Percentiles rank a stretch among this genome's conserved stretches.
phyloP scores from a whole-genome alignment of 2,888 invertebrate species.

The Ophion ventricosus region DNA sequence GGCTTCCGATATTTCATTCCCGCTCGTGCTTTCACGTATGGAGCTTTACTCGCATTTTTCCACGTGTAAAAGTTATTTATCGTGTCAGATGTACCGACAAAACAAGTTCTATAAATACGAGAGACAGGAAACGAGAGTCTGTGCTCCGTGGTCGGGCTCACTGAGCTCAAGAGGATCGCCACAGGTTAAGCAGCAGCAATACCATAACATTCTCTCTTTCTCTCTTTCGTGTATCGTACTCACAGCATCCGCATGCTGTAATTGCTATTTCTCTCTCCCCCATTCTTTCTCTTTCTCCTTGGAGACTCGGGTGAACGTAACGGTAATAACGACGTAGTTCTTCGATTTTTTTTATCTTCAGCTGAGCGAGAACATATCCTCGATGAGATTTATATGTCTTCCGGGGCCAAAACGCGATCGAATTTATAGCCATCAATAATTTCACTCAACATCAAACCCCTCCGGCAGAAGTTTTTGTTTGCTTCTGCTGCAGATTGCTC shows the following conservation, averaged over 20 bases:
- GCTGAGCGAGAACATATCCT: slow-evolving; percentile 53
- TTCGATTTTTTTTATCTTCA: slow-evolving; percentile 72
- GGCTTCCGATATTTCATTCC: slow-evolving; percentile 14
- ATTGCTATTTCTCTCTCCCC: slow-evolving; percentile 66
- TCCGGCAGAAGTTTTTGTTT: background rate
- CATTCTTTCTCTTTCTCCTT: slow-evolving; percentile 28
- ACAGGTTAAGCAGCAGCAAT: slow-evolving; percentile 32
- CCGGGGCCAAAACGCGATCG: slow-evolving; percentile 67
- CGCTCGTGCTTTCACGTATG: slow-evolving; percentile 1
- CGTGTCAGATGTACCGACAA: slow-evolving; percentile 31
- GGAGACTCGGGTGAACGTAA: slow-evolving; percentile 75
- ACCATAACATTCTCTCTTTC: slow-evolving; percentile 10
- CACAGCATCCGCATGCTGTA: slow-evolving; percentile 71
- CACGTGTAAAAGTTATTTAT: slow-evolving; percentile 48
- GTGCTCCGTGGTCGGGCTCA: slow-evolving; percentile 37
- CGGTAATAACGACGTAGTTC: slow-evolving; percentile 71
- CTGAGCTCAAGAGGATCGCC: slow-evolving; percentile 38
- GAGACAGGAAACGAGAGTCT: slow-evolving; percentile 57
- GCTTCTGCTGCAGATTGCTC: background rate
- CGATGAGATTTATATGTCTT: slow-evolving; percentile 68
- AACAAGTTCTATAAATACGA: slow-evolving; percentile 50
- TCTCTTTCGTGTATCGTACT: slow-evolving; percentile 42
- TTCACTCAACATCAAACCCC: background rate
- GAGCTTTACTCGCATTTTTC: slow-evolving; percentile 4
- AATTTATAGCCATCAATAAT: background rate